Evolutionary conservation across 2,888 invertebrate genomes (phyloP).

Genomic region (Standfussiana lucernea): DNA sequence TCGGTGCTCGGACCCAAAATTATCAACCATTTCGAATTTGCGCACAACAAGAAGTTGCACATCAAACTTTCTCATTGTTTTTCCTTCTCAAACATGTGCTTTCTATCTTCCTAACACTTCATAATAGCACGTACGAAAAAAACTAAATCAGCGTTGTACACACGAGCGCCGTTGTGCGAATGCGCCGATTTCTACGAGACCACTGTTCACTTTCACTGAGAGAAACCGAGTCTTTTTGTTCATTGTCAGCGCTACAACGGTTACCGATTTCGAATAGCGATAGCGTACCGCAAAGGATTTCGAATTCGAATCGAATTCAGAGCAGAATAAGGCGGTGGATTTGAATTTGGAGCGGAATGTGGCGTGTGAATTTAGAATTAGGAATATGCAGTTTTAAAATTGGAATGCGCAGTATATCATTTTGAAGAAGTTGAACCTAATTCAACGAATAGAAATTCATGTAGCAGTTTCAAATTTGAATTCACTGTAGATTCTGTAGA

Average conservation of each 20-base stretch:
- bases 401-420: neutral
- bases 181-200: slow-evolving; percentile 81
- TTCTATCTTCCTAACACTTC: slow-evolving; percentile 57
- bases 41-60: slow-evolving; percentile 2
- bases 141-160: slow-evolving; percentile 65
- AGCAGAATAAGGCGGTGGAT: slow-evolving; percentile 52
- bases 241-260: slow-evolving; percentile 79
- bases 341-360: slow-evolving; percentile 46
- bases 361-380: slow-evolving; percentile 32
- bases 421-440: slow-evolving; percentile 3
- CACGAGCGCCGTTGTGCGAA: slow-evolving; percentile 69
- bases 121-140: slow-evolving; percentile 63
- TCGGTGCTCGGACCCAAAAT: neutral
- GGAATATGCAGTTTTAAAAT: slow-evolving; percentile 20
- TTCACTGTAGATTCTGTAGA: neutral
- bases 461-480: neutral
- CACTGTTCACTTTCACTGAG: slow-evolving; percentile 89
- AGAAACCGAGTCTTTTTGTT: slow-evolving; percentile 88
- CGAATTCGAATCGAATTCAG: slow-evolving; percentile 65
- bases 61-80: slow-evolving; percentile 60
- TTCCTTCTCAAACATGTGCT: slow-evolving; percentile 55
- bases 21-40: neutral
- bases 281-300: slow-evolving; percentile 73
- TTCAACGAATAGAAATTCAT: too few species aligned
- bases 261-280: slow-evolving; percentile 80